Evolutionary conservation across 2,113 vertebrate genomes (phyloP).

Genomic region (Speoplatyrhinus poulsoni): DNA sequence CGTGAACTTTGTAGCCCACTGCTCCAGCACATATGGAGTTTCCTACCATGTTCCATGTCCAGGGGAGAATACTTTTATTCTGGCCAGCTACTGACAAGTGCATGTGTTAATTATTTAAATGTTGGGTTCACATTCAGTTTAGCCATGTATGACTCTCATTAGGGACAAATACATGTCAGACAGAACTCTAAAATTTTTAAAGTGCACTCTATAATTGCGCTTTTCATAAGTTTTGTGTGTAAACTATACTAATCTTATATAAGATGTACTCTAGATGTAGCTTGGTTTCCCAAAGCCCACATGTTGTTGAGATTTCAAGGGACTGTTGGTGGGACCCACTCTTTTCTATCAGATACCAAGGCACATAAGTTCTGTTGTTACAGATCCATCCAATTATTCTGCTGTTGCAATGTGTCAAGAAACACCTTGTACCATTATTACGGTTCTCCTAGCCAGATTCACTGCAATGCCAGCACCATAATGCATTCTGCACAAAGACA

Average conservation of each 20-base stretch:
- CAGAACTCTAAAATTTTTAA: conserved; percentile 17
- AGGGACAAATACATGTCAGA: conserved; percentile 29
- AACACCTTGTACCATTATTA: conserved; percentile 42
- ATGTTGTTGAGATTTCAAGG: conserved; percentile 12
- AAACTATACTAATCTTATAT: conserved; percentile 28
- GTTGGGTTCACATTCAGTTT: conserved; percentile 47
- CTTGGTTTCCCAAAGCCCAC: conserved; percentile 19
- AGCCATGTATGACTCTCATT: conserved; percentile 39
- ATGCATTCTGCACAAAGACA: not conserved
- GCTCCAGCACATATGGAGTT: conserved; percentile 58
- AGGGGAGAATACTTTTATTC: conserved; percentile 54
- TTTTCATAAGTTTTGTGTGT: conserved; percentile 2
- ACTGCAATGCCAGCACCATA: too few relatives aligned
- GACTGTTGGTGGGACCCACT: conserved; percentile 14
- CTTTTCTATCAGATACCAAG: conserved; percentile 29
- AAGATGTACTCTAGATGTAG: not conserved
- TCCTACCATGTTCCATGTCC: conserved; percentile 37
- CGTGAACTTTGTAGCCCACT: conserved; percentile 46
- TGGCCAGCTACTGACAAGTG: conserved; percentile 50
- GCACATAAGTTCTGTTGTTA: conserved; percentile 31
- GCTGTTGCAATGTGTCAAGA: conserved; percentile 21
- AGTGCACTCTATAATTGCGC: conserved; percentile 16
- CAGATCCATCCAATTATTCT: conserved; percentile 44
- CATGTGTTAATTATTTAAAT: conserved; percentile 65
- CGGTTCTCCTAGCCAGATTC: conserved; percentile 25